Percentiles rank a stretch among this genome's conserved stretches.
Conservation (phyloP, 1,140 invertebrate genomes). For the Aethina tumida region DNA sequence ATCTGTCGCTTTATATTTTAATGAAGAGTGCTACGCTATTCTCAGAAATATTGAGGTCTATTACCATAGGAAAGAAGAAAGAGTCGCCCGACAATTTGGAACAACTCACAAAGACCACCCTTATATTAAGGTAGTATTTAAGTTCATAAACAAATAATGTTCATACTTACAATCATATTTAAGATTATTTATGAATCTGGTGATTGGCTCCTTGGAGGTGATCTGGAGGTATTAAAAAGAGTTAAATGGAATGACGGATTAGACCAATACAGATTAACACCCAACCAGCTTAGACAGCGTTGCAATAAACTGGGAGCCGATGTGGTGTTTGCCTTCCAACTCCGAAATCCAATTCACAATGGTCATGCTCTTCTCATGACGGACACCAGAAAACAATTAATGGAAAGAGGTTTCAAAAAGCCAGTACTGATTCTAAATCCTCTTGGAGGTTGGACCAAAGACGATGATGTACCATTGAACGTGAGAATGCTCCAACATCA, state of each 20-base stretch:
- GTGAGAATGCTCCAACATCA: conserved; percentile 70
- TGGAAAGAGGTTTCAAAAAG: conserved; percentile 83
- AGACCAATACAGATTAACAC: conserved; percentile 89
- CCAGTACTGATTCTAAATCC: conserved; percentile 94
- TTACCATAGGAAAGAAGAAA: conserved; percentile 89
- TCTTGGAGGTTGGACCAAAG: conserved; percentile 97
- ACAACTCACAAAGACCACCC: conserved; percentile 81
- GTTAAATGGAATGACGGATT: conserved; percentile 93
- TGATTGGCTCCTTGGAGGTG: conserved; percentile 93
- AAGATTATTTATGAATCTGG: conserved; percentile 83
- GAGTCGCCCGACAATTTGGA: conserved; percentile 86
- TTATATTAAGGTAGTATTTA: conserved; percentile 60
- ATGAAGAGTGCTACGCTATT: conserved; percentile 69
- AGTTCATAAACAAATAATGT: background rate
- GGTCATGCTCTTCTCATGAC: conserved; percentile 97
- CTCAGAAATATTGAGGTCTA: conserved; percentile 89
- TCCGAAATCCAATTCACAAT: conserved; percentile 98
- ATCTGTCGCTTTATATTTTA: conserved; percentile 59
- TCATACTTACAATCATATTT: conserved; percentile 7
- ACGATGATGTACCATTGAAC: conserved; percentile 92
- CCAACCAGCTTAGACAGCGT: conserved; percentile 75
- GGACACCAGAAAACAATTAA: conserved; percentile 76
- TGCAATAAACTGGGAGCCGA: conserved; percentile 84
- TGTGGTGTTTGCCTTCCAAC: conserved; percentile 95
- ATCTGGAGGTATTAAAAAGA: conserved; percentile 82